Evolutionary conservation across 1,140 invertebrate genomes (phyloP).

Genomic region (Periplaneta americana): DNA sequence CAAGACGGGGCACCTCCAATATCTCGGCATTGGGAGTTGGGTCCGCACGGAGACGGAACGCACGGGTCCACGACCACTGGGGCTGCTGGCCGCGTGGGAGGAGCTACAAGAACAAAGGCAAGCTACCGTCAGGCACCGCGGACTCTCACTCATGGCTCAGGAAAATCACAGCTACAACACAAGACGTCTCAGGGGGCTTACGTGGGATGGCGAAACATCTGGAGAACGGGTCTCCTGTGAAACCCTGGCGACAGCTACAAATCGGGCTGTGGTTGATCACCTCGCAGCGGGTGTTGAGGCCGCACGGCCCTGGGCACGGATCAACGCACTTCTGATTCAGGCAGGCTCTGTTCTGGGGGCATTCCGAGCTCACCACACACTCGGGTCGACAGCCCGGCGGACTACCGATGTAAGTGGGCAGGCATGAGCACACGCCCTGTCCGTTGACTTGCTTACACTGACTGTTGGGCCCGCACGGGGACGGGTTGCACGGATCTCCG

Average conservation of each 20-base stretch:
- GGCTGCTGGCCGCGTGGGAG: constrained; percentile 26
- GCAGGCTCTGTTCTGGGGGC: constrained; percentile 53
- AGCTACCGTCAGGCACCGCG: background rate
- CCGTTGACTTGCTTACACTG: constrained; percentile 50
- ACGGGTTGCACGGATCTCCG: constrained; percentile 54
- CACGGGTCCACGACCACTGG: constrained; percentile 26
- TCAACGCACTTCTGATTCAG: constrained; percentile 51
- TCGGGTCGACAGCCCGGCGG: constrained; percentile 58
- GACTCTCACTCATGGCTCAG: background rate
- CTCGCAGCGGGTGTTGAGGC: constrained; percentile 49
- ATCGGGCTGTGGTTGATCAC: constrained; percentile 52
- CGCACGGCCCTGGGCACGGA: constrained; percentile 56
- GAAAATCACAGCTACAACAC: background rate
- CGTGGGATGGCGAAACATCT: constrained; percentile 42
- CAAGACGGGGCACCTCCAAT: constrained; percentile 52
- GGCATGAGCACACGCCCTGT: constrained; percentile 56
- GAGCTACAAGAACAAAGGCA: constrained; percentile 15
- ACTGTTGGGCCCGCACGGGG: constrained; percentile 68
- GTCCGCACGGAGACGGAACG: constrained; percentile 41
- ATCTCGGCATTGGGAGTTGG: constrained; percentile 48
- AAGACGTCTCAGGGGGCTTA: constrained; percentile 26
- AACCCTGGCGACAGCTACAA: constrained; percentile 46
- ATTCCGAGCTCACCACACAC: constrained; percentile 58
- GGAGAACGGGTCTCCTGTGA: constrained; percentile 51
- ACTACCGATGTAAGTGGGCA: constrained; percentile 51